These are phyloP conservation scores for Daboia siamensis DNA, from an alignment of 2,113 vertebrate species.

Conservation along the genomic window DNA sequence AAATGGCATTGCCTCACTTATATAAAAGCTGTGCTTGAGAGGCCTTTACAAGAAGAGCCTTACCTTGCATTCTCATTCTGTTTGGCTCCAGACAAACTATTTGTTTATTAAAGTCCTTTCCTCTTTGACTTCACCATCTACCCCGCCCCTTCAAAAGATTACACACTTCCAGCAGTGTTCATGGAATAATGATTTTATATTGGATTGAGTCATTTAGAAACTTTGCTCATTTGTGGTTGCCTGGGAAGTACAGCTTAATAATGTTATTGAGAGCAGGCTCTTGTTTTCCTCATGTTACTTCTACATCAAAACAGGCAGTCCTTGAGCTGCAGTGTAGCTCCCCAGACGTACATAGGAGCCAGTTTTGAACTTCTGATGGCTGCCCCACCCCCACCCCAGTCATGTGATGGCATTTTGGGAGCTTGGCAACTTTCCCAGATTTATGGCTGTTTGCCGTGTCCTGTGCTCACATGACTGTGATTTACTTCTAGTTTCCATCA, in stretches of 20 bases:
- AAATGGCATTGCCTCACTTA: conserved; percentile 35
- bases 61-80: not conserved
- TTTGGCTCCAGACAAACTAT: not conserved
- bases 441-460: not conserved
- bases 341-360: too few species aligned
- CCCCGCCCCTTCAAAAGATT: not conserved
- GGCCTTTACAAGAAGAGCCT: not conserved
- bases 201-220: not conserved
- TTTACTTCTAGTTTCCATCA: not conserved
- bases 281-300: not conserved
- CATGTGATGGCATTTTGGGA: not conserved
- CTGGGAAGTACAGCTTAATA: not conserved
- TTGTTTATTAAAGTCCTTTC: not conserved
- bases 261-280: not conserved
- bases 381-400: not conserved
- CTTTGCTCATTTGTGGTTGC: not conserved
- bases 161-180: not conserved
- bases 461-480: not conserved
- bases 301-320: not conserved
- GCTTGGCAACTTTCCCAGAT: not conserved
- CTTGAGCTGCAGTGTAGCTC: not conserved
- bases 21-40: conserved; percentile 4
- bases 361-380: too few species aligned
- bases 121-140: not conserved
- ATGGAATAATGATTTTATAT: not conserved